Base-by-base conservation (phyloP, 2,113 vertebrate species). In the Phalacrocorax carbo region DNA sequence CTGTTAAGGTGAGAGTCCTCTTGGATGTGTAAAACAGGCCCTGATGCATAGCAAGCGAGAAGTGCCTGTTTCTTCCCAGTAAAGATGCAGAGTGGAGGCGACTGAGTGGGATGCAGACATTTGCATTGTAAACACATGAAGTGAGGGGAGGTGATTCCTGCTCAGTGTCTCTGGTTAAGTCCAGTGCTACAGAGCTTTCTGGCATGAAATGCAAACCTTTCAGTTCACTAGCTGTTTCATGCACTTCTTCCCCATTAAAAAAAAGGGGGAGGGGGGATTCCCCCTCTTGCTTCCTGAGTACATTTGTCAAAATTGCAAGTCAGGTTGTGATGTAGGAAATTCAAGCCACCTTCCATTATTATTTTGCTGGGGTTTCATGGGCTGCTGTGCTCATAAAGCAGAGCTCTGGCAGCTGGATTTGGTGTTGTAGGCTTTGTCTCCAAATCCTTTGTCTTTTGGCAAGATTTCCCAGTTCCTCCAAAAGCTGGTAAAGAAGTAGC, bases 191-290 rank as follows among this genome's bases (percentile, higher is more conserved):
- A 66, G 57, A 94, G 54, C 40, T 84, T 86, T 18, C 29, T 90
- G 73, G 64, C 40, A 15, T 5, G 6, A 54, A 66, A 38, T 15
- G 36, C 36, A 58, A 78, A 46, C 6, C 23, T 51, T 73, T 32
- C 42, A 29, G 38, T n/a, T 86, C 38, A 2, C 46, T 22, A 15
- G 30, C 64, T 73, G 8, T 10, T 82, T 32, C 40, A 25, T 5
- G 48, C 40, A 13, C 5, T 78, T 57, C 27, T 5, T 65, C 40
- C 54, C 6, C 15, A 19, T 11, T 20, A 11, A 29, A 69, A 57
- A 64, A 30, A 14, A 57, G 4, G 2, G 4, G 0, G 3, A 7
- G 9, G 9, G 3, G 29, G 3, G 7, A 8, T 38, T 15, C 34
- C 15, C 12, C 13, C 22, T 79, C 54, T 25, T 36, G 13, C 29